Evolutionary conservation across 1,140 invertebrate genomes (phyloP).

Genomic region (Chymomyza costata): DNA sequence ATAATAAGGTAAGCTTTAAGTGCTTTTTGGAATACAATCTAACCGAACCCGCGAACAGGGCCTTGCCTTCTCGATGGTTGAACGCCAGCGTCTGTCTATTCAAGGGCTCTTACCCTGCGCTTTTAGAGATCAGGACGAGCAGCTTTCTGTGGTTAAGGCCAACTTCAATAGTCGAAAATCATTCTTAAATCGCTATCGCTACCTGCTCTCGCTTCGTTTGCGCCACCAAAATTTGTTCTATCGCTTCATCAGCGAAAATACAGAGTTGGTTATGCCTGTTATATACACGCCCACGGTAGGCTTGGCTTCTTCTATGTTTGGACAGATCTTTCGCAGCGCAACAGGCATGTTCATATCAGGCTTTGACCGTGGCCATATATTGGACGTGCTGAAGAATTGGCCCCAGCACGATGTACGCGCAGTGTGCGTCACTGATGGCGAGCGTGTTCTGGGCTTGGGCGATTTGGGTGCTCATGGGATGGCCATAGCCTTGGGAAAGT

Average conservation of each 20-base stretch:
- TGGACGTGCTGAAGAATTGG: conserved; percentile 81
- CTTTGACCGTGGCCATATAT: conserved; percentile 94
- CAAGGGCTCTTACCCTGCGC: conserved; percentile 88
- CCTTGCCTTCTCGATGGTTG: conserved; percentile 23
- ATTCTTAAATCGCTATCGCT: conserved; percentile 89
- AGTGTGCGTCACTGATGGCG: conserved; percentile 96
- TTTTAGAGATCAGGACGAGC: conserved; percentile 89
- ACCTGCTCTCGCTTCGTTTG: conserved; percentile 85
- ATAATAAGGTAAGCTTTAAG: conserved; percentile 15
- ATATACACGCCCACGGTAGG: conserved; percentile 78
- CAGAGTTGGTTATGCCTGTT: conserved; percentile 89
- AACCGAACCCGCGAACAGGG: conserved; percentile 19
- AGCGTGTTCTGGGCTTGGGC: conserved; percentile 94
- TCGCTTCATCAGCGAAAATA: conserved; percentile 90
- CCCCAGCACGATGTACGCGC: conserved; percentile 84
- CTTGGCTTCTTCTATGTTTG: conserved; percentile 81
- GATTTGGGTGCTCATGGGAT: conserved; percentile 96
- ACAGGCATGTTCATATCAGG: conserved; percentile 97
- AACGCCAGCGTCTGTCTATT: conserved; percentile 75
- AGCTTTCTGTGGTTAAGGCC: conserved; percentile 83
- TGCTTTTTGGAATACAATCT: neutral
- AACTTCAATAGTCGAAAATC: conserved; percentile 86
- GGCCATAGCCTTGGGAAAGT: conserved; percentile 98
- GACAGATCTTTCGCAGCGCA: conserved; percentile 76
- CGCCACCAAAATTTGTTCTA: conserved; percentile 96